Percentiles rank a stretch among this genome's conserved stretches.
Conservation (phyloP, 2,888 invertebrate genomes). For the Dryobota labecula region DNA sequence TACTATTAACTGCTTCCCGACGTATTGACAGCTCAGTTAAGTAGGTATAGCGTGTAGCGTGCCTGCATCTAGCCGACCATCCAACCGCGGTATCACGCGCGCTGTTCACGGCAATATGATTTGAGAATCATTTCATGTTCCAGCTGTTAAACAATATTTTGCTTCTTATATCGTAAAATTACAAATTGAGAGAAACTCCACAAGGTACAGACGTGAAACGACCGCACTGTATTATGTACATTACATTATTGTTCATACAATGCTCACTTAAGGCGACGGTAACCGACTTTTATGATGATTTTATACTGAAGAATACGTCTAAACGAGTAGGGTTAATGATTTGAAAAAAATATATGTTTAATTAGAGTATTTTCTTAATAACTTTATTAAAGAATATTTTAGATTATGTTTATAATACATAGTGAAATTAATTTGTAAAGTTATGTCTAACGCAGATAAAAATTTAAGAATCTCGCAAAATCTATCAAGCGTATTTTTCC, state of each 20-base stretch:
- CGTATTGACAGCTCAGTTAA: background rate
- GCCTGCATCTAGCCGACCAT: background rate
- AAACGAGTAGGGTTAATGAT: no score
- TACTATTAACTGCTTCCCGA: constrained; percentile 2
- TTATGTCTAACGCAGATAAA: no score
- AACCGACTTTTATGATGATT: no score
- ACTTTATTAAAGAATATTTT: no score
- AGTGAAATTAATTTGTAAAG: no score
- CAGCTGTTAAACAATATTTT: constrained; percentile 1
- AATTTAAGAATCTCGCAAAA: no score
- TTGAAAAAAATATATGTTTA: no score
- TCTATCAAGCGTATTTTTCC: no score
- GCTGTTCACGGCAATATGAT: constrained; percentile 7
- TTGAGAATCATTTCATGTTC: background rate
- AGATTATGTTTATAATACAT: no score
- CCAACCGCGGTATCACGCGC: background rate
- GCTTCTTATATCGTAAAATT: background rate
- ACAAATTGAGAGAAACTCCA: background rate
- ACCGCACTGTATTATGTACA: background rate
- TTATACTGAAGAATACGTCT: no score
- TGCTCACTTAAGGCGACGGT: no score
- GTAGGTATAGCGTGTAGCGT: background rate
- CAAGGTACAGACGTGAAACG: background rate
- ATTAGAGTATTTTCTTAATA: no score
- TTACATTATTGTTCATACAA: background rate